These are phyloP conservation scores for Hypotaenidia philippensis DNA, from an alignment of 2,797 vertebrate genomes.

Conservation along the genomic window DNA sequence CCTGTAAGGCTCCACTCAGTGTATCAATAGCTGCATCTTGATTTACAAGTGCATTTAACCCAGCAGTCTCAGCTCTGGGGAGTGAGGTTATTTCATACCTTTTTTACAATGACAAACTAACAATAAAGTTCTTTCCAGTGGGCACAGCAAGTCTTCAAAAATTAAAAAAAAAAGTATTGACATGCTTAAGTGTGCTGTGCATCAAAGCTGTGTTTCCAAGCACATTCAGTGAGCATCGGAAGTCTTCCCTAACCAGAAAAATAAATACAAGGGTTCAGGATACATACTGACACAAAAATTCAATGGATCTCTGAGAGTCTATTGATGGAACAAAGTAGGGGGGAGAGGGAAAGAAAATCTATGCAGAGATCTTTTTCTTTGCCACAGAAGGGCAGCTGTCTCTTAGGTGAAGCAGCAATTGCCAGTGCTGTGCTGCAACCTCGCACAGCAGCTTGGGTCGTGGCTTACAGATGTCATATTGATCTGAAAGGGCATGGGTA, in stretches of 20 bases:
- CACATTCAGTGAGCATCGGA: background rate
- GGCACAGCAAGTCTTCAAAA: background rate
- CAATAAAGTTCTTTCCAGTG: background rate
- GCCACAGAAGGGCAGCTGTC: background rate
- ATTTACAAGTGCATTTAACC: background rate
- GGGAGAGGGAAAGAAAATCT: background rate
- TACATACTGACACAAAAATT: background rate
- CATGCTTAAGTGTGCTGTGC: background rate
- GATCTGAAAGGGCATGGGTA: background rate
- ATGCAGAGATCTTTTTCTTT: background rate
- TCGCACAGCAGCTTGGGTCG: background rate
- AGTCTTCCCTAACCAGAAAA: background rate
- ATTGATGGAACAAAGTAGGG: background rate
- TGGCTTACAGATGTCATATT: accelerated
- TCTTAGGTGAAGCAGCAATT: background rate
- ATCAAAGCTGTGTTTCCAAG: background rate
- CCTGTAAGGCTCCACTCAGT: background rate
- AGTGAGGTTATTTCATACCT: background rate
- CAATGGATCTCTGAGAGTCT: background rate
- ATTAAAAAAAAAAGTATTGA: background rate
- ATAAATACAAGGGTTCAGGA: background rate
- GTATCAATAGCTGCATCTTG: background rate
- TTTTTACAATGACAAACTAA: background rate
- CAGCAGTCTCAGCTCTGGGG: background rate
- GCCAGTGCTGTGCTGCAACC: background rate